A percentile compares a stretch with the other conserved stretches of the same genome.
These are phyloP conservation scores for Ia io DNA, from an alignment of 2,113 vertebrate species.

Conservation along the genomic window DNA sequence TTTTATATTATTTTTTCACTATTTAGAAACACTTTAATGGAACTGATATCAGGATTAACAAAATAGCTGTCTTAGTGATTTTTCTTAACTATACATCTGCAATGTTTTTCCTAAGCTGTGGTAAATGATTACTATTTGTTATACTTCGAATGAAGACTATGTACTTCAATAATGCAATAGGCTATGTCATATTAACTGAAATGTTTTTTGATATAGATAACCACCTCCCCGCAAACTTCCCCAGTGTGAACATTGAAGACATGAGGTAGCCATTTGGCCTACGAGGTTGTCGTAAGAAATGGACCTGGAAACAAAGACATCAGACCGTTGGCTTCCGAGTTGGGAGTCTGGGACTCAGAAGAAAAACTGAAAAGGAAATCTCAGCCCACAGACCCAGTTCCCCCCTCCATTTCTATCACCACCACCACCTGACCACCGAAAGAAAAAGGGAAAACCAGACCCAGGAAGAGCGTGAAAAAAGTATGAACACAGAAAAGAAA, in stretches of 20 bases:
- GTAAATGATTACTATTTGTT: neutral
- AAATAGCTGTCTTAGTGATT: neutral
- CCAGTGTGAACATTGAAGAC: neutral
- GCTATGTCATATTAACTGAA: neutral
- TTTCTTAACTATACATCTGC: neutral
- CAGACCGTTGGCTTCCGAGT: neutral
- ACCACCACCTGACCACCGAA: neutral
- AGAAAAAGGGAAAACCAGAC: neutral
- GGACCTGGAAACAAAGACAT: neutral
- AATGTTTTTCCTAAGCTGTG: neutral
- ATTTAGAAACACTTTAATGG: neutral
- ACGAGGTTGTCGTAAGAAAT: neutral
- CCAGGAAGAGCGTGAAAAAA: neutral
- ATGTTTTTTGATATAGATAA: neutral
- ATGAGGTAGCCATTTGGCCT: neutral
- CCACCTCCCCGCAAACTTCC: neutral
- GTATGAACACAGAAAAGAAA: neutral
- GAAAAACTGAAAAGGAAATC: neutral
- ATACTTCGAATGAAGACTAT: neutral
- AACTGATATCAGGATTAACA: neutral
- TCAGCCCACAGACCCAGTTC: neutral
- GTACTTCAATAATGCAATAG: neutral
- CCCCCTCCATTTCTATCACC: neutral
- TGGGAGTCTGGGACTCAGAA: neutral
- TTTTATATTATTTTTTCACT: neutral